Conservation (phyloP, 2,797 vertebrate genomes). For the Darevskia nairensis region DNA sequence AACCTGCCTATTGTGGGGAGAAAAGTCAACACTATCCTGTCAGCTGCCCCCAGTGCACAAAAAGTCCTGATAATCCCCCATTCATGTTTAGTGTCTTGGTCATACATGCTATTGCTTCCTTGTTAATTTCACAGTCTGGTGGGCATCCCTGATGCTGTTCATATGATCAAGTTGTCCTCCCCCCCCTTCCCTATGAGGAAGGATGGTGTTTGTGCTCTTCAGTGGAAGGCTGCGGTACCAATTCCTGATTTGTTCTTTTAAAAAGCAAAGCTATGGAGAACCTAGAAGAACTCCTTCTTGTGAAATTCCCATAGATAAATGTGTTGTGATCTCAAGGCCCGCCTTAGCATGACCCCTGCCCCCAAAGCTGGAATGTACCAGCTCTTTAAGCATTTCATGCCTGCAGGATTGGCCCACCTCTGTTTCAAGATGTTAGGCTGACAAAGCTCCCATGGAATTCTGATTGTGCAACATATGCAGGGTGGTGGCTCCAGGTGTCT, state of each 20-base stretch:
- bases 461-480: constrained; percentile 8
- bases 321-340: neutral
- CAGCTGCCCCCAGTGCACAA: neutral
- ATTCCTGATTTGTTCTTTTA: neutral
- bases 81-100: constrained; percentile 17
- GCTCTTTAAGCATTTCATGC: constrained; percentile 5
- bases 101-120: neutral
- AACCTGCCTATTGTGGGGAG: neutral
- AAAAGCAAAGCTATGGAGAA: neutral
- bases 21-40: neutral
- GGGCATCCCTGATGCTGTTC: neutral
- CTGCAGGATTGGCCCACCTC: constrained; percentile 19
- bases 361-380: neutral
- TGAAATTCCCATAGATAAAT: constrained; percentile 9
- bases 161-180: constrained; percentile 8
- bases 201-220: neutral
- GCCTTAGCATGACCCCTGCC: neutral
- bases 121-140: neutral
- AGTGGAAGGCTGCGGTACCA: constrained; percentile 11
- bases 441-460: constrained; percentile 19
- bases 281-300: neutral
- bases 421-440: neutral
- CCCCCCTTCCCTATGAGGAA: constrained; percentile 17
- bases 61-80: neutral
- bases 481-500: constrained; percentile 21